Evolutionary conservation across 2,113 vertebrate species (phyloP).

Genomic region (Gallinago jamesoni): DNA sequence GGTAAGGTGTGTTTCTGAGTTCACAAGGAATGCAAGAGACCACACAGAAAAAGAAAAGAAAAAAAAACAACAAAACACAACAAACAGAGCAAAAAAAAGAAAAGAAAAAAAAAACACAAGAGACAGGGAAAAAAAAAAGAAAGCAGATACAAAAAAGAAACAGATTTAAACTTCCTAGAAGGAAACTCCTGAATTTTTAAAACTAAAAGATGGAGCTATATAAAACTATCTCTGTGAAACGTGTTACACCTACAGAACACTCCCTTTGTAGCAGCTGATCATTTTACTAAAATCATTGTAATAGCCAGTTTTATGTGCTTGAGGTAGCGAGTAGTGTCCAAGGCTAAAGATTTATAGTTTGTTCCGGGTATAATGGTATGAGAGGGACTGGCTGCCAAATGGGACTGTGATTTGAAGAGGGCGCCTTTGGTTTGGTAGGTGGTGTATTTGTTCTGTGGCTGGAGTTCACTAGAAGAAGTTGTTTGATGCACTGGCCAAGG

Average conservation of each 20-base stretch:
- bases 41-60: not conserved
- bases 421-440: slow-evolving; percentile 65
- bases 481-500: slow-evolving; percentile 61
- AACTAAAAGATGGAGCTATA: not conserved
- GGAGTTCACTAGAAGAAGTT: slow-evolving; percentile 44
- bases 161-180: not conserved
- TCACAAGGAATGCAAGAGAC: not conserved
- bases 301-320: slow-evolving; percentile 3
- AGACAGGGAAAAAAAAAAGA: not conserved
- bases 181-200: not conserved
- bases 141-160: not conserved
- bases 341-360: slow-evolving; percentile 62
- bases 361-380: slow-evolving; percentile 18
- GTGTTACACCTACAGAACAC: not conserved
- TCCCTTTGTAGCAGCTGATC: slow-evolving; percentile 25
- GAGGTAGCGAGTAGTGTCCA: slow-evolving; percentile 14
- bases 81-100: not conserved
- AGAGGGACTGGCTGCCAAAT: slow-evolving; percentile 42
- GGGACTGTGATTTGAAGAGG: slow-evolving; percentile 66
- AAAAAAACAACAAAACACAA: not conserved
- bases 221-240: not conserved
- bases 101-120: not conserved
- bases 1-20: not conserved
- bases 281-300: not conserved
- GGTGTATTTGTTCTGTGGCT: slow-evolving; percentile 67